These are phyloP conservation scores for Luscinia megarhynchos DNA, from an alignment of 2,797 vertebrate genomes.

Conservation along the genomic window DNA sequence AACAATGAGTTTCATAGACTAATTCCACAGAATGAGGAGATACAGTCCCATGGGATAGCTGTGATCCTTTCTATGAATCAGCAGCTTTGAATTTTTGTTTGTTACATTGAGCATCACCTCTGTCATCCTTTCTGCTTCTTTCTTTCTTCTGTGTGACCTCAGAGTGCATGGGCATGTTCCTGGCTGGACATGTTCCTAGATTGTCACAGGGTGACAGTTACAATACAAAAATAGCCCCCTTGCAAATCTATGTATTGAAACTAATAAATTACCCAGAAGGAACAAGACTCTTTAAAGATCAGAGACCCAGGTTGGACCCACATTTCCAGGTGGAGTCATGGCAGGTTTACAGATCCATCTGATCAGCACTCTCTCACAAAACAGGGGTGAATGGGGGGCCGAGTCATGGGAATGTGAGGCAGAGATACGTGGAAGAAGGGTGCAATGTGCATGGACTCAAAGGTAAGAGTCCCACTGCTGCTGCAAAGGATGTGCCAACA, in stretches of 20 bases:
- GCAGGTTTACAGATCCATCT: neutral
- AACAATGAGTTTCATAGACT: neutral
- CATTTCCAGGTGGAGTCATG: neutral
- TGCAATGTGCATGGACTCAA: rapidly evolving
- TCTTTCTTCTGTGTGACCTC: neutral
- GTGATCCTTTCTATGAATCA: neutral
- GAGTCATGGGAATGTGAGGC: neutral
- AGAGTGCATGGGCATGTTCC: neutral
- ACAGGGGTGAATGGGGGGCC: neutral
- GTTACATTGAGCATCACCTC: neutral
- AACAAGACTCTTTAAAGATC: neutral
- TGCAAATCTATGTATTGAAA: neutral
- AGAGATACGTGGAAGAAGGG: neutral
- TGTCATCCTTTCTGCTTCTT: neutral
- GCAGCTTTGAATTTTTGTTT: neutral
- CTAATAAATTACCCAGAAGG: neutral
- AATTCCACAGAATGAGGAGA: neutral
- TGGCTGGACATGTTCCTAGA: neutral
- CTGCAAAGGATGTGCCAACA: neutral
- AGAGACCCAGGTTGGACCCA: neutral
- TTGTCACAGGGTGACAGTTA: neutral
- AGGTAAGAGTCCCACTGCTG: neutral
- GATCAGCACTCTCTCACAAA: neutral
- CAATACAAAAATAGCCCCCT: neutral
- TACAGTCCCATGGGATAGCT: neutral